Conservation (phyloP, 2,888 invertebrate species). For the Erebia aethiops region DNA sequence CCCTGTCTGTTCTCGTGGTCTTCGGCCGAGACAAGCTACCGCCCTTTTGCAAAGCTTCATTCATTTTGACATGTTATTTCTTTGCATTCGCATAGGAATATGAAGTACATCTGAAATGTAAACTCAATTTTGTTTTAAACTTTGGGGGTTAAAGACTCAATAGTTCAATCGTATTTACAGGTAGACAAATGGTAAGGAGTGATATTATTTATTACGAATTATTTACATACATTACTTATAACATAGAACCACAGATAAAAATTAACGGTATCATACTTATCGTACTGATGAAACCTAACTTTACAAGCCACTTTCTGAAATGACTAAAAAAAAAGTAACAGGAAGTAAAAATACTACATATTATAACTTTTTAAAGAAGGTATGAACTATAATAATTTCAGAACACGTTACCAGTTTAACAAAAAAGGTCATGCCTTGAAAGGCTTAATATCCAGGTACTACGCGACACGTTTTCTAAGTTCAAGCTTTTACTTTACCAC, state of each 20-base stretch:
- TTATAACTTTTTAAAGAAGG: not conserved
- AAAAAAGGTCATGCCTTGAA: constrained; percentile 10
- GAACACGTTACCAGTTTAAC: not conserved
- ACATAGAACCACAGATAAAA: not conserved
- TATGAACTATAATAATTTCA: not conserved
- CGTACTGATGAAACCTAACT: not conserved
- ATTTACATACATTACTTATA: too few species aligned
- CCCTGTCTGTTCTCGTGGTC: too few species aligned
- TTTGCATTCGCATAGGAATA: too few species aligned
- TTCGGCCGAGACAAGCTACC: too few species aligned
- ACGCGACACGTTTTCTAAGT: constrained; percentile 38
- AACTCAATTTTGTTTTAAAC: not conserved
- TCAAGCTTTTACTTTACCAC: constrained; percentile 36
- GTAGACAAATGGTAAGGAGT: not conserved
- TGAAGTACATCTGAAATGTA: not conserved
- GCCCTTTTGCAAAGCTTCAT: too few species aligned
- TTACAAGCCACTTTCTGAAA: not conserved
- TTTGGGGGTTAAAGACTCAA: too few species aligned
- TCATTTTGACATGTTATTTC: too few species aligned
- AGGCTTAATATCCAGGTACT: constrained; percentile 15
- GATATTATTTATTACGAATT: too few species aligned
- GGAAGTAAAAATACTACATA: not conserved
- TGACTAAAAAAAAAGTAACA: too few species aligned
- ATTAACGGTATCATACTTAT: not conserved
- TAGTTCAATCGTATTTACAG: too few species aligned